Evolutionary conservation across 2,113 vertebrate species (phyloP), one percentile per base, ranked within the genome.

Genomic region (Sylvilagus bachmani): DNA sequence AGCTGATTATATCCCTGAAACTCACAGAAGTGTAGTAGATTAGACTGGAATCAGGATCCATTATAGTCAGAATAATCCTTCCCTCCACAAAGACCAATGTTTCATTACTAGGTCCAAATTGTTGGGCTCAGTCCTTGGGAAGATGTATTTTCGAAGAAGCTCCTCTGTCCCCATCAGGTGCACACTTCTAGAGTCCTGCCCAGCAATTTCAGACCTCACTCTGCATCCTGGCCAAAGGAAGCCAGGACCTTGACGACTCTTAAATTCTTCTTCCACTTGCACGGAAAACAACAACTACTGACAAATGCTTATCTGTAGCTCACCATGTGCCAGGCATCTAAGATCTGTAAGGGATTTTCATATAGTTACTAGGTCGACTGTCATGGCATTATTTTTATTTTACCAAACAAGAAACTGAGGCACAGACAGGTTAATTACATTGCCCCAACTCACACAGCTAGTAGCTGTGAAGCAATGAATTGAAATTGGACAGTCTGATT

Each of bases 151-250:
- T n/a, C 55, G 61, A 61, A 71, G 13, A 87, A 79, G 21, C 29
- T 82, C 67, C 16, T 64, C 64, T 36, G 17, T 62, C 33, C 51
- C 38, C 79, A 67, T 90, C 0, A 75, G 33, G 29, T 5, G 73
- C 10, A 22, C 4, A 83, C 33, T 71, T 92, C 24, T 75, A 81
- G 44, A 11, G 10, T 1, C 38, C 58, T 61, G 6, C 7, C 21
- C 55, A 58, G 38, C 44, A 64, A 3, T 29, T 89, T 22, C 33
- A 24, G 53, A 71, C 27, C 27, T 51, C 21, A 21, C 53, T 84
- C 69, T 85, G 89, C 90, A 49, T 88, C 9, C 25, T 44, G 85
- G 61, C 61, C 85, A 86, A 25, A 74, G 91, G 25, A 88, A 90
- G 24, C n/a, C 51, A 53, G 19, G 36, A 25, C 19, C 49, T 13